phyloP scores from a whole-genome alignment of 2,888 invertebrate species.

The Prosopocoilus inquinatus region DNA sequence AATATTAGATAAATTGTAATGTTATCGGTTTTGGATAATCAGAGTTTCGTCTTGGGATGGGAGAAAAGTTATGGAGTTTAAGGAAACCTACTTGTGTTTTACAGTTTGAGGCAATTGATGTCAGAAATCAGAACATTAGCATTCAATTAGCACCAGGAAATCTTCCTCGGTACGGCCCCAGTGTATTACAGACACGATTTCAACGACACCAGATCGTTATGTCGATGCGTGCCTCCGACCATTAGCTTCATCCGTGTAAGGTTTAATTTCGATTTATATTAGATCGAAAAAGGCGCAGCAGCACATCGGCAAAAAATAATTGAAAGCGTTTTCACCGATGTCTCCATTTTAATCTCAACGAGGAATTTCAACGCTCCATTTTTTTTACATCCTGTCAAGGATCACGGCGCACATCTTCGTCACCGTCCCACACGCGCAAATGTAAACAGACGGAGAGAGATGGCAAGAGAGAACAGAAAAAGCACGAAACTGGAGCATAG shows the following conservation, averaged over 20 bases:
- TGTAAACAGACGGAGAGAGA: background rate
- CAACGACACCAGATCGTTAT: background rate
- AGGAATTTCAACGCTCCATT: slow-evolving; percentile 18
- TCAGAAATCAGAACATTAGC: no score
- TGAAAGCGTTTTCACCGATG: slow-evolving; percentile 27
- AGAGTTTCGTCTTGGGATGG: no score
- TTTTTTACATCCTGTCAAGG: slow-evolving; percentile 18
- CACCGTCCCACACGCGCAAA: background rate
- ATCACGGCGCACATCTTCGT: slow-evolving; percentile 3
- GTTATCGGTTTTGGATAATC: no score
- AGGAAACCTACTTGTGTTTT: no score
- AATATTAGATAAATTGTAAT: no score
- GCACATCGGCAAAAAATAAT: slow-evolving; percentile 10
- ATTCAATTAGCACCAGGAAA: no score
- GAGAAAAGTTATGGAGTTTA: no score
- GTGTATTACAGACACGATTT: background rate
- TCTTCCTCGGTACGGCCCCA: no score
- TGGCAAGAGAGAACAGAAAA: background rate
- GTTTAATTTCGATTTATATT: slow-evolving; percentile 2
- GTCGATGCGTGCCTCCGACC: background rate
- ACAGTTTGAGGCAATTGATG: no score
- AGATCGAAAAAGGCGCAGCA: background rate
- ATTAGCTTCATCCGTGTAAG: background rate
- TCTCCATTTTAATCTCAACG: slow-evolving; percentile 13
- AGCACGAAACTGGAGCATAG: slow-evolving; percentile 29